Conservation (phyloP, 2,113 vertebrate genomes). For the Heteronetta atricapilla region DNA sequence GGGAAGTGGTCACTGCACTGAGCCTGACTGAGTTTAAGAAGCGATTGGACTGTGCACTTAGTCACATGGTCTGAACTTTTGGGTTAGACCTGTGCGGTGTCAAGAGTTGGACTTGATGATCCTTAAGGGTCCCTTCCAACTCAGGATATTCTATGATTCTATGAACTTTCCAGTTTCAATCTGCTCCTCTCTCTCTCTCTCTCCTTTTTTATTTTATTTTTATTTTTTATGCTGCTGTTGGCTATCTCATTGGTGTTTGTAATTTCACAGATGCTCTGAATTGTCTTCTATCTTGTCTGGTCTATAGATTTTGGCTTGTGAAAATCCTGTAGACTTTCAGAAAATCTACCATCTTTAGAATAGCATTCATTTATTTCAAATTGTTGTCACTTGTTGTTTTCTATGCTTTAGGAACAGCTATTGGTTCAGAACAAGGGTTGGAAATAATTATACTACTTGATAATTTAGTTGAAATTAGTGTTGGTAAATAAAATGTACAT, state of each 20-base stretch:
- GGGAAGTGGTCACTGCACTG: too few species aligned
- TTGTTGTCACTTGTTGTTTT: background rate
- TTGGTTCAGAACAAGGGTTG: background rate
- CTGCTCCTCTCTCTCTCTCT: background rate
- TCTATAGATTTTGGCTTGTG: background rate
- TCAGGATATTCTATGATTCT: too few species aligned
- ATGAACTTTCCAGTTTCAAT: background rate
- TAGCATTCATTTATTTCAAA: background rate
- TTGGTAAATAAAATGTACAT: background rate
- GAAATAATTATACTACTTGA: background rate
- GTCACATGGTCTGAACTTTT: too few species aligned
- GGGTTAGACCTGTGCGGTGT: too few species aligned
- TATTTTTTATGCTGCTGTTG: background rate
- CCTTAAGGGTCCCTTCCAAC: too few species aligned
- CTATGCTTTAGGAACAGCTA: background rate
- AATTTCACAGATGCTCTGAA: background rate
- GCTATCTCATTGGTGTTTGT: background rate
- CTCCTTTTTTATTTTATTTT: background rate
- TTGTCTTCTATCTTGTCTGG: background rate
- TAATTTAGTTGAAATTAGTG: background rate
- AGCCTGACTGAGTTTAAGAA: too few species aligned
- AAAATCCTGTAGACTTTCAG: background rate
- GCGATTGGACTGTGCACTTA: too few species aligned
- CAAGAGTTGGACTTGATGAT: too few species aligned
- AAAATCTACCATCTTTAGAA: background rate